Base-by-base conservation (phyloP, 2,113 vertebrate species). In the Thunnus maccoyii region DNA sequence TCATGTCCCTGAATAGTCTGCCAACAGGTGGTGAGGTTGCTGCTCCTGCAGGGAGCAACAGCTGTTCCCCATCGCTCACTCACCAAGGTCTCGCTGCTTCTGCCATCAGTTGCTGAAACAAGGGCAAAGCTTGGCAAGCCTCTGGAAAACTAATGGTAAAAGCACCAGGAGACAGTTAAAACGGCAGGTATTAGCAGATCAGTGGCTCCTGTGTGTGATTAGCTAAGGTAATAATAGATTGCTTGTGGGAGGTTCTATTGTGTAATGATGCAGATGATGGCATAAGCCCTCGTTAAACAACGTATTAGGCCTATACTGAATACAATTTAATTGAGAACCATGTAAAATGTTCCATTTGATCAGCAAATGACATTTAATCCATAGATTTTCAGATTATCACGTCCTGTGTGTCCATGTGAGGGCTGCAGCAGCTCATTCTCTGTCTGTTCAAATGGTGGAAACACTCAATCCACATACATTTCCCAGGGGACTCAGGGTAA, bases 1-100 rank as follows among this genome's bases (percentile, higher is more conserved):
- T 80, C 76, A 13, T 11, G 57, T 72, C 67, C 57, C 76, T 22
- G 76, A 69, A 58, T 79, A 13, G 1, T 64, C 58, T 14, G 55
- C 72, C 86, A 76, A 85, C 84, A 86, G 85, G 85, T 83, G 84
- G 72, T 17, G 88, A 76, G 84, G 88, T 51, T 44, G 66, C 51
- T 20, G 47, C 77, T 46, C 78, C 81, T 75, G 86, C 73, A 11
- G 79, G 27, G 76, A 87, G 72, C 15, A 25, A 52, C 89, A 91
- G 89, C 89, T 91, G 90, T 54, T 91, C 72, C 50, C 72, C 82
- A 89, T 90, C 65, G 41, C 83, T 92, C 88, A 88, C 75, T 70
- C 79, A 12, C 62, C 87, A 13, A 77, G 81, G 70, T 60, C 55
- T 74, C 51, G 6, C 30, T 2, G 56, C 78, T 52, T 68, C 70